Evolutionary conservation across 2,888 invertebrate genomes (phyloP).

Genomic region (Brenthis ino): DNA sequence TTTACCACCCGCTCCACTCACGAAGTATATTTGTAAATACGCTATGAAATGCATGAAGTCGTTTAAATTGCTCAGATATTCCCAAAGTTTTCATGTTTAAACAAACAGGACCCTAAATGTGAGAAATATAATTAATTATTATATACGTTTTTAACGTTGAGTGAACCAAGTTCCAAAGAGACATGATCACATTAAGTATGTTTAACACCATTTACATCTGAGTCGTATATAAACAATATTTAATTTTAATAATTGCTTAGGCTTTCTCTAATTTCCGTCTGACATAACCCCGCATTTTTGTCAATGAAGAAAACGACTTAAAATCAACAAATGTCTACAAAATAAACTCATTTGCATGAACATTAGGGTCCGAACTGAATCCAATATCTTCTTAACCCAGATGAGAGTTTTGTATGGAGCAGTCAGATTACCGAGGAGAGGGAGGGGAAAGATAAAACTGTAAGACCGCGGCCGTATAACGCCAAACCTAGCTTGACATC

Average conservation of each 20-base stretch:
- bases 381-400: conserved; percentile 66
- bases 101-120: too few species aligned
- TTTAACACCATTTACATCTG: neutral
- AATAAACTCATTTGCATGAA: conserved; percentile 56
- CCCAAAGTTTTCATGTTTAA: too few species aligned
- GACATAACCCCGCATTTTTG: conserved; percentile 36
- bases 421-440: conserved; percentile 56
- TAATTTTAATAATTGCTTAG: conserved; percentile 34
- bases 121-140: too few species aligned
- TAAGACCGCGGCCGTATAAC: conserved; percentile 57
- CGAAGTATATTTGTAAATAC: too few species aligned
- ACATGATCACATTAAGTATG: neutral
- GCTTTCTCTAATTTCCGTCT: conserved; percentile 34
- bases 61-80: too few species aligned
- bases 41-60: too few species aligned
- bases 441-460: conserved; percentile 77
- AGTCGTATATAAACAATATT: conserved; percentile 27
- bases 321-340: conserved; percentile 40
- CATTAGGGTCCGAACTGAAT: conserved; percentile 62
- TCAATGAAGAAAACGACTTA: conserved; percentile 27
- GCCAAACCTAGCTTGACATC: conserved; percentile 76
- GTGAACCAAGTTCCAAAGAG: neutral
- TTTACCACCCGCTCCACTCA: too few species aligned
- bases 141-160: too few species aligned
- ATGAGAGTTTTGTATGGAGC: conserved; percentile 55